phyloP scores from a whole-genome alignment of 2,888 invertebrate genomes.

The Apotomis capreana region DNA sequence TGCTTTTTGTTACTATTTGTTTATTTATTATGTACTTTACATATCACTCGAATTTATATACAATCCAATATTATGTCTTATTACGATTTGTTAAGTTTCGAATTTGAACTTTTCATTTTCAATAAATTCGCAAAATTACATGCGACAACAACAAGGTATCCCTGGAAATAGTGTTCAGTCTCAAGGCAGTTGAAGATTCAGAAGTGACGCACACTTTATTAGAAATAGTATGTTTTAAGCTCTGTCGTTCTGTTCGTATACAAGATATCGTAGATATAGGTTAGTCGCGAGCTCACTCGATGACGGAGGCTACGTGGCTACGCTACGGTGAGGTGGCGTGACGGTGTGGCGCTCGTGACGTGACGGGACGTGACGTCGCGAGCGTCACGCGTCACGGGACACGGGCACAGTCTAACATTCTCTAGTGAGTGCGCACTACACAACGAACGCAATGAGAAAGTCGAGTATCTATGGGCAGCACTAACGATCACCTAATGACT shows the following conservation, averaged over 20 bases:
- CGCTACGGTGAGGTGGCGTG: constrained; percentile 60
- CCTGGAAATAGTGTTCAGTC: constrained; percentile 71
- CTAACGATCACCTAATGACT: constrained; percentile 77
- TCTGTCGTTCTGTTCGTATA: constrained; percentile 81
- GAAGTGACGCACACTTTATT: constrained; percentile 61
- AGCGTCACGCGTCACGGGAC: constrained; percentile 18
- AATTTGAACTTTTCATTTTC: constrained; percentile 66
- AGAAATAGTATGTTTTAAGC: constrained; percentile 76
- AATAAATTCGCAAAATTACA: constrained; percentile 54
- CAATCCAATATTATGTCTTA: constrained; percentile 60
- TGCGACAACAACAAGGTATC: constrained; percentile 55
- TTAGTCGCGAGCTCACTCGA: constrained; percentile 63
- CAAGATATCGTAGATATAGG: constrained; percentile 67
- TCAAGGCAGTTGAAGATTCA: constrained; percentile 60
- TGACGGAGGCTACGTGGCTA: constrained; percentile 53
- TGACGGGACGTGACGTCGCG: constrained; percentile 41
- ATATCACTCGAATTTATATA: constrained; percentile 80
- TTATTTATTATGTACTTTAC: constrained; percentile 75
- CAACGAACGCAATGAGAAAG: constrained; percentile 56
- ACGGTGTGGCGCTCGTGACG: constrained; percentile 50
- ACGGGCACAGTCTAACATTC: constrained; percentile 59
- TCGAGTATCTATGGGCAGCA: constrained; percentile 72
- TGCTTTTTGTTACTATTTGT: constrained; percentile 79
- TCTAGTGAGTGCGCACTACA: constrained; percentile 76
- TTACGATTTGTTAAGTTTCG: constrained; percentile 54